Percentiles rank a stretch among this genome's conserved stretches.
These are phyloP conservation scores for Dysmachus trigonus DNA, from an alignment of 2,888 invertebrate genomes.

Conservation along the genomic window DNA sequence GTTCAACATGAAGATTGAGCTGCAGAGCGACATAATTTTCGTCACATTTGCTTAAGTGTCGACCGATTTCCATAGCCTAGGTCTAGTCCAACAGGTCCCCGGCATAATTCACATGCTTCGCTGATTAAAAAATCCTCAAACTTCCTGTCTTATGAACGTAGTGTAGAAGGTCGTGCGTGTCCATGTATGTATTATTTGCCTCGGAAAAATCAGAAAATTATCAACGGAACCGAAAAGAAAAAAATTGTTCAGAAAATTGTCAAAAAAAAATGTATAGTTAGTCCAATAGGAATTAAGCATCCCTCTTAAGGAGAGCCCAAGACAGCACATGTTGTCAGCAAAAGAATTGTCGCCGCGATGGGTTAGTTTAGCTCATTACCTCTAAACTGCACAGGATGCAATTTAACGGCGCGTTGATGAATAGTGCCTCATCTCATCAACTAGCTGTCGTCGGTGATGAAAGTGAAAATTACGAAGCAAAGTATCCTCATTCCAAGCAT, in stretches of 20 bases:
- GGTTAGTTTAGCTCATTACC: background rate
- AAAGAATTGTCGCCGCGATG: conserved; percentile 7
- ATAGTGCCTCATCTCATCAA: conserved; percentile 5
- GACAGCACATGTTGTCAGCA: conserved; percentile 17
- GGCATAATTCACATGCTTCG: background rate
- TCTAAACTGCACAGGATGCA: background rate
- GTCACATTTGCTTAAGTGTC: conserved; percentile 39
- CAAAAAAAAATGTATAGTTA: conserved; percentile 26
- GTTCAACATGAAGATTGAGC: conserved; percentile 1
- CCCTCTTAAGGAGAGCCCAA: background rate
- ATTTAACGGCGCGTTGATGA: background rate
- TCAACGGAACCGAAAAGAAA: background rate
- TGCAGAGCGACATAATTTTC: conserved; percentile 29
- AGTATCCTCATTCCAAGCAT: background rate
- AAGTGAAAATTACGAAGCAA: background rate
- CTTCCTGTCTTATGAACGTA: conserved; percentile 42
- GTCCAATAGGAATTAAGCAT: background rate
- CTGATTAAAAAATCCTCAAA: conserved; percentile 39
- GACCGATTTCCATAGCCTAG: conserved; percentile 23
- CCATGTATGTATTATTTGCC: background rate
- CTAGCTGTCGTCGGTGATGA: conserved; percentile 22
- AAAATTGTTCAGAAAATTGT: background rate
- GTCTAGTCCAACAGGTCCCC: conserved; percentile 26
- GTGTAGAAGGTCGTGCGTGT: no score
- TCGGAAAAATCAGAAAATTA: conserved; percentile 2